Conservation (phyloP, 2,888 invertebrate species). For the Cacoxenus indagator region DNA sequence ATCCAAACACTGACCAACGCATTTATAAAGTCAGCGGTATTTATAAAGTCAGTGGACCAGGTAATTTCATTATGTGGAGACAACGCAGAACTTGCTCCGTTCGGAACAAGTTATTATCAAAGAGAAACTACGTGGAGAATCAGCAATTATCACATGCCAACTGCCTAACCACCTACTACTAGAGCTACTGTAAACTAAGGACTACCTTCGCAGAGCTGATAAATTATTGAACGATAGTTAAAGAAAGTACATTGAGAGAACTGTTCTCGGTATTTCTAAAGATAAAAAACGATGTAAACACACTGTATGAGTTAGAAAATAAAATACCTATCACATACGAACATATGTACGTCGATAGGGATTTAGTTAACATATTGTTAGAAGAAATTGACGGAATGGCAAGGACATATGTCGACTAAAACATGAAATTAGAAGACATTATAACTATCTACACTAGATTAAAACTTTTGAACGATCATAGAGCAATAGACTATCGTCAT, state of each 20-base stretch:
- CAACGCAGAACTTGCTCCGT: neutral
- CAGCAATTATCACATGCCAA: neutral
- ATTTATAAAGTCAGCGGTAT: neutral
- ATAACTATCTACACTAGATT: neutral
- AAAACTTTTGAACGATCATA: neutral
- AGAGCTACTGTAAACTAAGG: neutral
- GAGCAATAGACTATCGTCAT: too few species aligned
- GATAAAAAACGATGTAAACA: neutral
- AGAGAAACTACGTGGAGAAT: neutral
- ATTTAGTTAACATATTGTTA: neutral
- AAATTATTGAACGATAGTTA: neutral
- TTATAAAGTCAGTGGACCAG: neutral
- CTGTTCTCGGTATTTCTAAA: neutral
- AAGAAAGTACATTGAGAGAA: neutral
- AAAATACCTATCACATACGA: neutral
- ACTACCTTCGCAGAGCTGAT: neutral
- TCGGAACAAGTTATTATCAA: neutral
- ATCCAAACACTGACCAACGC: neutral
- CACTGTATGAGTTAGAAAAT: neutral
- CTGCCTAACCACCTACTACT: too few species aligned
- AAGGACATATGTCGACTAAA: neutral
- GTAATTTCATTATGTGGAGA: neutral
- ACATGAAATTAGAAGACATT: neutral
- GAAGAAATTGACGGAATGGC: neutral
- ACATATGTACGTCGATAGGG: neutral